Percentiles rank a stretch among this genome's conserved stretches.
These are phyloP conservation scores for Mungos mungo DNA, from an alignment of 2,113 vertebrate genomes.

Conservation along the genomic window DNA sequence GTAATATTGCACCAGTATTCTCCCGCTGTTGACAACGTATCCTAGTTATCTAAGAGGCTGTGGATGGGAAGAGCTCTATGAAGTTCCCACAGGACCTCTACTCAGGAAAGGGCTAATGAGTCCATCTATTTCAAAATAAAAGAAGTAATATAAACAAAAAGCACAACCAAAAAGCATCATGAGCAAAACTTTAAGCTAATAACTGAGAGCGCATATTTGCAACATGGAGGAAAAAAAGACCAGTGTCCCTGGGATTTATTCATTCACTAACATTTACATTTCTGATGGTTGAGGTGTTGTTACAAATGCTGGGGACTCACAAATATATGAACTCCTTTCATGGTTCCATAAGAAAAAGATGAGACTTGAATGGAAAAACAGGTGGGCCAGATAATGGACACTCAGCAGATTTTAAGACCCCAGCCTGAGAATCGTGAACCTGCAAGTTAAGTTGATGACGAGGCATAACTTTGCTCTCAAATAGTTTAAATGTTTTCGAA, in stretches of 20 bases:
- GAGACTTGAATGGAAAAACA: not conserved
- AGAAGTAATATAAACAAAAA: not conserved
- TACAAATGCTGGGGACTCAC: not conserved
- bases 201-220: not conserved
- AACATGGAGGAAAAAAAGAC: not conserved
- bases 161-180: not conserved
- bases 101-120: not conserved
- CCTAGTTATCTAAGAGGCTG: not conserved
- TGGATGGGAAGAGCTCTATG: not conserved
- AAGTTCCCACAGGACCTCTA: not conserved
- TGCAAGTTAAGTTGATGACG: not conserved
- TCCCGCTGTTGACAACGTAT: not conserved
- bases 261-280: not conserved
- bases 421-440: not conserved
- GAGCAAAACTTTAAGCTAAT: not conserved
- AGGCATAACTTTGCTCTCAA: not conserved
- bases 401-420: not conserved
- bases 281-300: not conserved
- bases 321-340: not conserved
- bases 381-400: not conserved
- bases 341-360: not conserved
- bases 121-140: not conserved
- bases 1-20: not conserved
- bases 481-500: not conserved
- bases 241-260: not conserved